These are phyloP conservation scores for Raja brachyura DNA, from an alignment of 2,113 vertebrate genomes.

Conservation along the genomic window DNA sequence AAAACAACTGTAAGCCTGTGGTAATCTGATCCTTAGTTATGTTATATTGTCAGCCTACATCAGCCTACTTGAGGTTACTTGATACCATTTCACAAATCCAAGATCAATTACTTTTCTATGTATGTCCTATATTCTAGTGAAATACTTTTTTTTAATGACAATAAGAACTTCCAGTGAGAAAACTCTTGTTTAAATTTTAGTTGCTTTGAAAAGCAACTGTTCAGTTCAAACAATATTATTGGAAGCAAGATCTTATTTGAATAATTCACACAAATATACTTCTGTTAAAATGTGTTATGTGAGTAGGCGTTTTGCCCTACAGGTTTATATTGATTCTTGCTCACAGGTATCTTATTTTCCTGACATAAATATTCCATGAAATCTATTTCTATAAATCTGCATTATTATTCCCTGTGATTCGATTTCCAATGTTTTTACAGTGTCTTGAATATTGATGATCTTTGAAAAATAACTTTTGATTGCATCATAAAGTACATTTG, in stretches of 20 bases:
- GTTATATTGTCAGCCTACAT: background rate
- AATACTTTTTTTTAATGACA: background rate
- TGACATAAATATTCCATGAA: background rate
- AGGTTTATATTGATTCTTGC: background rate
- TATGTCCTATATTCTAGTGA: background rate
- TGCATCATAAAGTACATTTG: background rate
- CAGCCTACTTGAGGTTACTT: background rate
- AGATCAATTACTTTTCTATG: background rate
- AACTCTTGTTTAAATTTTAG: background rate
- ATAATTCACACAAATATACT: constrained; percentile 1
- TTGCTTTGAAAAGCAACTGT: background rate
- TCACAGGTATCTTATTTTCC: background rate
- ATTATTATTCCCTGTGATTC: background rate
- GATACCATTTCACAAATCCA: background rate
- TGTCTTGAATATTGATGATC: background rate
- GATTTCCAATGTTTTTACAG: background rate
- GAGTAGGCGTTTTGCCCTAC: background rate
- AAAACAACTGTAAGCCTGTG: background rate
- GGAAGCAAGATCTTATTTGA: background rate
- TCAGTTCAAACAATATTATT: background rate
- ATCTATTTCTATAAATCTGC: background rate
- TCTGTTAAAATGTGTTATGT: background rate
- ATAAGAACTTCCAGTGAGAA: background rate
- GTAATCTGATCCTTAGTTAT: background rate
- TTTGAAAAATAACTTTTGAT: background rate